phyloP scores from a whole-genome alignment of 2,888 invertebrate species.

The Cantharis rustica region DNA sequence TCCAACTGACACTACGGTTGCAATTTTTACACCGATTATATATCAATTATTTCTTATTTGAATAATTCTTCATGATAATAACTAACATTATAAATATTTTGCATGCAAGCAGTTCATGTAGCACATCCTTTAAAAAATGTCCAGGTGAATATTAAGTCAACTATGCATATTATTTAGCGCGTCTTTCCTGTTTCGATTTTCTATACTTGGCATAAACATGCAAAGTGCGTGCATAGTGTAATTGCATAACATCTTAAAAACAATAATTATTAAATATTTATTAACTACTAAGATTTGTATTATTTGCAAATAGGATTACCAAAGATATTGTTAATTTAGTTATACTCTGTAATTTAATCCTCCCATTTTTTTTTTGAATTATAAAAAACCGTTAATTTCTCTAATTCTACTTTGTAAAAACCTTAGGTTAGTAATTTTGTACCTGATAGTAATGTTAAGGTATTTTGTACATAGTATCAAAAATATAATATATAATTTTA shows the following conservation, averaged over 20 bases:
- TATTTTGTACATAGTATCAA: conserved; percentile 1
- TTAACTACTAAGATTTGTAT: conserved; percentile 8
- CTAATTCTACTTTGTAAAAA: conserved; percentile 7
- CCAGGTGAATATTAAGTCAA: conserved; percentile 45
- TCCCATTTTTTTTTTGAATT: not conserved
- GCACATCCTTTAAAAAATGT: conserved; percentile 44
- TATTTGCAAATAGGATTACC: conserved; percentile 1
- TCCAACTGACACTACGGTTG: not conserved
- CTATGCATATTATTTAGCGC: conserved; percentile 42
- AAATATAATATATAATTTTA: not conserved
- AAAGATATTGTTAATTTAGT: not conserved
- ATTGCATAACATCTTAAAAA: conserved; percentile 37
- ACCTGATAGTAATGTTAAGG: conserved; percentile 24
- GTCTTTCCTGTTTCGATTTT: conserved; percentile 43
- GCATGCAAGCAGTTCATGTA: conserved; percentile 45
- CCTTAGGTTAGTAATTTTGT: conserved; percentile 19
- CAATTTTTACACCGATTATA: not conserved
- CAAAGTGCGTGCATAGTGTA: conserved; percentile 33
- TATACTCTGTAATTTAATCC: not conserved
- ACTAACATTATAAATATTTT: conserved; percentile 36
- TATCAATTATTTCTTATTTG: not conserved
- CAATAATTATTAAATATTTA: conserved; percentile 19
- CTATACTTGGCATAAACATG: conserved; percentile 27
- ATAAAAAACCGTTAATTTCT: not conserved
- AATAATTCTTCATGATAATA: not conserved